phyloP scores from a whole-genome alignment of 1,140 invertebrate genomes.

The Drosophila paulistorum region DNA sequence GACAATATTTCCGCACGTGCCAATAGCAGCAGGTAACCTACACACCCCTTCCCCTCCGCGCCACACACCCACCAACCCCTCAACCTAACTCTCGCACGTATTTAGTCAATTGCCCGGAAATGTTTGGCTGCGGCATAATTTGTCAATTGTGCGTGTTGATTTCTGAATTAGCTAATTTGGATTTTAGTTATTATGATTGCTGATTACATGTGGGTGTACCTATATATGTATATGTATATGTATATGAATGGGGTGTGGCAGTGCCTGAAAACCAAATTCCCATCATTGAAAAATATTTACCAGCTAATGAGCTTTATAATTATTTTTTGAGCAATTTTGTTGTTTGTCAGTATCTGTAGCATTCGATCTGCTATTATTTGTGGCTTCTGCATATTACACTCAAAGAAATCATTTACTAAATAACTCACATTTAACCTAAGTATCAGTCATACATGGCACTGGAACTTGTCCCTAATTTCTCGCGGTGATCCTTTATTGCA shows the following conservation, averaged over 20 bases:
- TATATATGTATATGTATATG: slow-evolving; percentile 19
- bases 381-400: slow-evolving; percentile 46
- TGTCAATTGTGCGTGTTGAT: slow-evolving; percentile 81
- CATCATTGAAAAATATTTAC: slow-evolving; percentile 18
- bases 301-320: slow-evolving; percentile 70
- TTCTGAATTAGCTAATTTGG: slow-evolving; percentile 81
- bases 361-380: slow-evolving; percentile 56
- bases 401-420: neutral
- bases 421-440: neutral
- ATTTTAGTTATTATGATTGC: slow-evolving; percentile 78
- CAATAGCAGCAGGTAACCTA: slow-evolving; percentile 13
- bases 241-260: neutral
- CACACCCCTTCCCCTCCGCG: no score
- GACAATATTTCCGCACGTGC: slow-evolving; percentile 67
- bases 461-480: neutral
- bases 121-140: slow-evolving; percentile 76
- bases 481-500: neutral
- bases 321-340: slow-evolving; percentile 58
- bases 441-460: no score
- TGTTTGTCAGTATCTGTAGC: slow-evolving; percentile 37
- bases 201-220: slow-evolving; percentile 58
- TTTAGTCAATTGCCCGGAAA: slow-evolving; percentile 73
- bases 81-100: slow-evolving; percentile 51
- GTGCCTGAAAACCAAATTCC: neutral
- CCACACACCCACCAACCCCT: slow-evolving; percentile 3